phyloP scores from a whole-genome alignment of 2,797 vertebrate species.

The Percopsis omiscomaycus region DNA sequence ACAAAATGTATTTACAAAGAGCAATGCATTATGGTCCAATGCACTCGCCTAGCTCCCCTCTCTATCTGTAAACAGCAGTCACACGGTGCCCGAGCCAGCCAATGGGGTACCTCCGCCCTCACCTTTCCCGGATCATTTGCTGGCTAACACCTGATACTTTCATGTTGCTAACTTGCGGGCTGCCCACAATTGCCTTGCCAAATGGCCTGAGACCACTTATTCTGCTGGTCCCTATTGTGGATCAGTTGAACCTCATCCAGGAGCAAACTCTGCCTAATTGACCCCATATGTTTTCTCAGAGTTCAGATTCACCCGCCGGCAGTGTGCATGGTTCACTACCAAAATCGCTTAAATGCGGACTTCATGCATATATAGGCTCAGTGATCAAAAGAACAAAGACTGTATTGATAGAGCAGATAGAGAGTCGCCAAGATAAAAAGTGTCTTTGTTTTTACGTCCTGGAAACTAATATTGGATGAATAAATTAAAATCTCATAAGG shows the following conservation, averaged over 20 bases:
- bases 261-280: conserved; percentile 75
- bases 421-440: conserved; percentile 38
- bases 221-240: conserved; percentile 70
- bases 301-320: conserved; percentile 68
- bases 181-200: conserved; percentile 74
- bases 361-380: conserved; percentile 37
- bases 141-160: conserved; percentile 80
- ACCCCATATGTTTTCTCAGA: conserved; percentile 76
- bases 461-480: conserved; percentile 5
- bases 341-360: conserved; percentile 48
- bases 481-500: neutral
- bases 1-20: conserved; percentile 31
- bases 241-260: conserved; percentile 74
- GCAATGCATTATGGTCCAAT: conserved; percentile 35
- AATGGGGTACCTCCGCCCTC: conserved; percentile 67
- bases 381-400: conserved; percentile 59
- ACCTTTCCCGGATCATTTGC: conserved; percentile 77
- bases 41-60: conserved; percentile 23
- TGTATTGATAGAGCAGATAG: conserved; percentile 48
- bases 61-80: conserved; percentile 49
- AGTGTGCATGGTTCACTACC: conserved; percentile 46
- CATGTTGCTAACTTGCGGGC: conserved; percentile 66
- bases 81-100: conserved; percentile 42
- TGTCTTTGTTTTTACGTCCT: conserved; percentile 18
- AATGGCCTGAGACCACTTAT: conserved; percentile 80